Conservation (phyloP, 2,888 invertebrate species). For the Pseudococcus viburni region DNA sequence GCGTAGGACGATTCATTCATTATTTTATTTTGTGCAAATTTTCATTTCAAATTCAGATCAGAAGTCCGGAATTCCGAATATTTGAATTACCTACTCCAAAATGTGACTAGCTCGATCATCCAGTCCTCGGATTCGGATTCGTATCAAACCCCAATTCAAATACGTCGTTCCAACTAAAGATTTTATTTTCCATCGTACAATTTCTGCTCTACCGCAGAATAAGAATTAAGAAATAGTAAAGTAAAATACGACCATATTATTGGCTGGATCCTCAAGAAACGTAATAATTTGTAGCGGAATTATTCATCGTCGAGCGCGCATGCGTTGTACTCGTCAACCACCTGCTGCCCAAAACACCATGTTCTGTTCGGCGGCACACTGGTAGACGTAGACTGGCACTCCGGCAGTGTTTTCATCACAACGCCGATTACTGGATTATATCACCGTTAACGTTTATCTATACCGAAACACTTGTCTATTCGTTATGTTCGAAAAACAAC, state of each 20-base stretch:
- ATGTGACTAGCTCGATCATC: no score
- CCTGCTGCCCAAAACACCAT: constrained; percentile 33
- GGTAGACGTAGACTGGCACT: neutral
- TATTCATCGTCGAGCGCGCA: neutral
- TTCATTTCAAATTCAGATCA: neutral
- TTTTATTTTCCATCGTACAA: no score
- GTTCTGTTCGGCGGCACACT: neutral
- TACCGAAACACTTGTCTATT: constrained; percentile 31
- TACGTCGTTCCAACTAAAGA: no score
- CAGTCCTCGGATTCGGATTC: no score
- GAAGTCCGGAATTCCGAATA: neutral
- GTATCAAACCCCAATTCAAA: no score
- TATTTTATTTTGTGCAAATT: neutral
- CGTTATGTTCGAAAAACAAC: constrained; percentile 32
- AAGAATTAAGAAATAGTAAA: neutral
- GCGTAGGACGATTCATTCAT: neutral
- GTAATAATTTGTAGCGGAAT: neutral
- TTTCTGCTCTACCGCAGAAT: neutral
- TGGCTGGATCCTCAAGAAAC: neutral
- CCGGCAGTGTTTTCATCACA: constrained; percentile 14
- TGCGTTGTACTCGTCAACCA: constrained; percentile 1
- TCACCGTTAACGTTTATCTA: constrained; percentile 43
- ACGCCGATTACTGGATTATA: neutral
- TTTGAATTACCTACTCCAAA: neutral
- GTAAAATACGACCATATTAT: neutral